These are phyloP conservation scores for Semotilus atromaculatus DNA, from an alignment of 2,797 vertebrate genomes.

Conservation along the genomic window DNA sequence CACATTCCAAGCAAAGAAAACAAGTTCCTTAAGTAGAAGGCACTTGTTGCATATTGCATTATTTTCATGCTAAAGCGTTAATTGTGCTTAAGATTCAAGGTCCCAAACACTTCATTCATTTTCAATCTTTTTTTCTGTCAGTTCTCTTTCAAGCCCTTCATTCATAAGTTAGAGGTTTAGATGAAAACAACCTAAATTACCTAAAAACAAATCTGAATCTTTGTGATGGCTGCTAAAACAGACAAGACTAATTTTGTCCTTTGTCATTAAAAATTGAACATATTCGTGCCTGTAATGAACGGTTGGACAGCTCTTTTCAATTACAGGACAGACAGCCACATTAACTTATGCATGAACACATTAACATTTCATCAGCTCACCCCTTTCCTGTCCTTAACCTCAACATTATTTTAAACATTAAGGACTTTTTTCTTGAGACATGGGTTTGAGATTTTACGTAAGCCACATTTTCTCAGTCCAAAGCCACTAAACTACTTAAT, in stretches of 20 bases:
- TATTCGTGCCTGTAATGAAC: not conserved
- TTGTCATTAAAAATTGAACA: not conserved
- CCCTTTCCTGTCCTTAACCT: not conserved
- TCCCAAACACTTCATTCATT: not conserved
- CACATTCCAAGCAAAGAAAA: not conserved
- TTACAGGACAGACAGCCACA: not conserved
- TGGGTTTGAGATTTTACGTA: not conserved
- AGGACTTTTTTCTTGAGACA: not conserved
- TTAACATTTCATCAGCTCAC: conserved; percentile 6
- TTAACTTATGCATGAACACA: not conserved
- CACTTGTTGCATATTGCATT: not conserved
- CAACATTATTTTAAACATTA: conserved; percentile 7
- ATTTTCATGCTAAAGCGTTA: not conserved
- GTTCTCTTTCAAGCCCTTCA: not conserved
- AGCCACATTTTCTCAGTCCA: not conserved
- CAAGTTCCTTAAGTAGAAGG: not conserved
- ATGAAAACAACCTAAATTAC: not conserved
- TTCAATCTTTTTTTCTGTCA: not conserved
- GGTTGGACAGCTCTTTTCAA: conserved; percentile 6
- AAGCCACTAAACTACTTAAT: conserved; percentile 8
- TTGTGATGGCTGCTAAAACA: not conserved
- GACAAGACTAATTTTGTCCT: not conserved
- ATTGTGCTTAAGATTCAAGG: not conserved
- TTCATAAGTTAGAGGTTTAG: not conserved
- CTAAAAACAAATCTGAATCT: not conserved